Evolutionary conservation across 2,797 vertebrate genomes (phyloP), one percentile per base, ranked within the genome.

Genomic region (Tachyglossus aculeatus): DNA sequence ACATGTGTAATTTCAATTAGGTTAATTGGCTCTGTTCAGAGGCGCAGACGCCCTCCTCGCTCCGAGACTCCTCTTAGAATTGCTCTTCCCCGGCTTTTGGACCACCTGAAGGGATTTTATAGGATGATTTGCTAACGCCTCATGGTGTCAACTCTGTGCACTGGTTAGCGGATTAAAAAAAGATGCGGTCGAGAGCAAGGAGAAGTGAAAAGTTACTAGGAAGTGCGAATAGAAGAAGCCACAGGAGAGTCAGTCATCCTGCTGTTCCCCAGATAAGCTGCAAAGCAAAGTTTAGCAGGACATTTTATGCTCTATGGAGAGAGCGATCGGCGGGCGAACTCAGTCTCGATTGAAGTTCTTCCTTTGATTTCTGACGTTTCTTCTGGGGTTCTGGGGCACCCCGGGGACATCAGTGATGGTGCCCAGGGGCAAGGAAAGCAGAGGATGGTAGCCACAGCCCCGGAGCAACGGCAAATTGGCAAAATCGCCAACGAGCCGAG

Each of bases 191-290:
- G 64, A 57, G 64, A 74, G 37, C 66, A 32, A 64, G 12, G 27
- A 37, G 56, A 73, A 87, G 53, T 61, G 61, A 68, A 67, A 86
- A 51, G 21, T 48, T 58, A 41, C 56, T 41, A 37, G 65, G 32
- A 84, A 64, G 60, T 84, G 67, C 61, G 67, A 89, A 80, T 12
- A 80, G 73, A 72, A 81, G 80, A 67, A 80, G 22, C 52, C 45
- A 29, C 65, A 38, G 45, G 64, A 50, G 38, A 48, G 71, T 29
- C 39, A 39, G 29, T 5, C 71, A 69, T 24, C 58, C 61, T 41
- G 19, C 21, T 68, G 52, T 1, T 69, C 33, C 62, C 55, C n/a
- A 38, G 14, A 57, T 7, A 60, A 79, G 58, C 58, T 52, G 40
- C 58, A 54, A 60, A 31, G 34, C 14, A 11, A 80, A 77, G 34